Evolutionary conservation across 2,888 invertebrate genomes (phyloP), one percentile per base, ranked within the genome.

Genomic region (Ptychoptera contaminata): DNA sequence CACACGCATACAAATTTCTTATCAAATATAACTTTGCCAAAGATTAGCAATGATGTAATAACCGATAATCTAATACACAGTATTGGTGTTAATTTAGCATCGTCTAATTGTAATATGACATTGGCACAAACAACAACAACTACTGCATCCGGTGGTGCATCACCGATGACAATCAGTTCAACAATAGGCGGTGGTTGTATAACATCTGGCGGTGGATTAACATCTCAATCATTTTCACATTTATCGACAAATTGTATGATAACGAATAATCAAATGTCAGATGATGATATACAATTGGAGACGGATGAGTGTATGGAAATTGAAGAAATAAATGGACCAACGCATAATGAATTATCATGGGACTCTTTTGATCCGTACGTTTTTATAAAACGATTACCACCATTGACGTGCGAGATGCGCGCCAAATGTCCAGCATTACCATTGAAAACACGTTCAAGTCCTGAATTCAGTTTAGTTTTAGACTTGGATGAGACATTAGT

Each of bases 401-500:
- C 86, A 9, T 63, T 85, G 29, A 82, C 83, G 1, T 73, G 79
- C 39, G 84, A 84, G 52, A 79, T 85, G 76, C 66, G 77, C 52
- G 73, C 77, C 2, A 69, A 77, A 52, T 70, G 60, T 57, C 62
- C 0, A 2, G 93, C 93, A 2, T 67, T 94, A 46, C 94, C 94
- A 0, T 69, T 93, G 37, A 90, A 90, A 61, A 94, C 93, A 0
- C 68, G 93, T 42, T 88, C 90, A 56, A 87, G 90, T 55, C 93
- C 93, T 0, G 87, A 91, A 60, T 92, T 91, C 53, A 93, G 93
- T 65, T 69, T 94, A 64, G 90, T 71, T 12, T 51, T 71, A 40
- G 78, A 78, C 55, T 58, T 79, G 49, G 94, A 96, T 64, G 94
- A 96, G 68, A 96, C 94, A 0, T 67, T 96, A 55, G 94, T 94